Evolutionary conservation across 2,888 invertebrate species (phyloP), one percentile per base, ranked within the genome.

Genomic region (Oligia fasciuncula): DNA sequence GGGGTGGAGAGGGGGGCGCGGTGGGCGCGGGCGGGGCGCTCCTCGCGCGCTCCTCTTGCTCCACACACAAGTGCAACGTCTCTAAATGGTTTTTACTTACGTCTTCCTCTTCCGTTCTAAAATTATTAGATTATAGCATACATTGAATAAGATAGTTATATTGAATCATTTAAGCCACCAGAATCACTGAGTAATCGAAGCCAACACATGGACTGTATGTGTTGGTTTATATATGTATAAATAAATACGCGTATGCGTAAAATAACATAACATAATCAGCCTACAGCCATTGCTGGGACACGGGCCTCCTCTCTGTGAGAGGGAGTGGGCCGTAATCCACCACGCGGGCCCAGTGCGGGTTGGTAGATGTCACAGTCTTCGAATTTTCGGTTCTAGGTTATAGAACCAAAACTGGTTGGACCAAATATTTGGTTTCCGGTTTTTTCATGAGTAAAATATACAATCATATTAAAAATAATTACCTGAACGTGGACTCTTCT

Each of bases 401-500:
- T 29, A 29, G 29, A 29, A 29, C 29, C 29, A 29, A 29, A 29
- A 29, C 29, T 29, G 29, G 29, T 29, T 29, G 29, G 1, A 29
- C 29, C 29, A 29, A 29, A 29, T 29, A 29, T 29, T 29, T 29
- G 29, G 29, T 29, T 29, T 29, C 29, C 29, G 29, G 29, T 29
- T 29, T 29, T 29, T 29, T 29, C 29, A 29, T 1, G 29, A 29
- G 29, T 29, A 77, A 51, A 40, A 35, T 65, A 14, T 43, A 49
- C 23, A 62, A 67, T 46, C 2, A 29, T 19, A 54, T 14, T 51
- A n/a, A 29, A 81, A 62, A 81, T 43, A 63, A 83, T 83, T 91
- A 96, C 96, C 94, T 95, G 76, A 80, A 79, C 62, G 87, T 80
- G 49, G 89, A 79, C 76, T 94, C 94, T 83, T 94, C 94, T 78